phyloP scores from a whole-genome alignment of 2,888 invertebrate species.

The Sipha maydis region DNA sequence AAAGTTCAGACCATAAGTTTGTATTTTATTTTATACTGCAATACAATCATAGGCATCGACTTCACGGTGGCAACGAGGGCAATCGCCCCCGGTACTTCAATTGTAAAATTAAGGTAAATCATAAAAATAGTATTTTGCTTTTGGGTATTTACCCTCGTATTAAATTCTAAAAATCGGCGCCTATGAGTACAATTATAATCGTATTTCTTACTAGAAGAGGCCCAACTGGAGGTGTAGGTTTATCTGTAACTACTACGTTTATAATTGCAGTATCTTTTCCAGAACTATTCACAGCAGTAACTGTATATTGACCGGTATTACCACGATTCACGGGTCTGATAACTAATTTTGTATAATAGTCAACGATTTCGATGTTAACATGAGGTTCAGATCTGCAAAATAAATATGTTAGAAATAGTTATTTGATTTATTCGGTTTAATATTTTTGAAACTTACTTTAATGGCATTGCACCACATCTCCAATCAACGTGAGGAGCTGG shows the following conservation, averaged over 20 bases:
- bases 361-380: constrained; percentile 82
- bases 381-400: constrained; percentile 70
- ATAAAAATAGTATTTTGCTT: too few relatives aligned
- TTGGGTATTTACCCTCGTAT: too few relatives aligned
- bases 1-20: neutral
- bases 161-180: too few relatives aligned
- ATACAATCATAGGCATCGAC: too few relatives aligned
- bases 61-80: too few relatives aligned
- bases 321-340: constrained; percentile 83
- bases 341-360: constrained; percentile 87
- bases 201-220: constrained; percentile 77
- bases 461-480: constrained; percentile 85
- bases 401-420: neutral
- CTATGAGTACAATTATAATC: too few relatives aligned
- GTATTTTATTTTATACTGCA: neutral
- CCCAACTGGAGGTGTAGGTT: constrained; percentile 88
- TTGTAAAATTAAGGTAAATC: too few relatives aligned
- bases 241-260: constrained; percentile 86
- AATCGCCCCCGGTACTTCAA: too few relatives aligned
- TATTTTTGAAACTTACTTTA: constrained; percentile 69
- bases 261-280: constrained; percentile 87
- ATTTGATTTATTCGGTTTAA: too few relatives aligned
- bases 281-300: constrained; percentile 86
- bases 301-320: constrained; percentile 88
- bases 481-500: constrained; percentile 94